These are phyloP conservation scores for Nomada goodeniana DNA, from an alignment of 2,888 invertebrate species.

Conservation along the genomic window DNA sequence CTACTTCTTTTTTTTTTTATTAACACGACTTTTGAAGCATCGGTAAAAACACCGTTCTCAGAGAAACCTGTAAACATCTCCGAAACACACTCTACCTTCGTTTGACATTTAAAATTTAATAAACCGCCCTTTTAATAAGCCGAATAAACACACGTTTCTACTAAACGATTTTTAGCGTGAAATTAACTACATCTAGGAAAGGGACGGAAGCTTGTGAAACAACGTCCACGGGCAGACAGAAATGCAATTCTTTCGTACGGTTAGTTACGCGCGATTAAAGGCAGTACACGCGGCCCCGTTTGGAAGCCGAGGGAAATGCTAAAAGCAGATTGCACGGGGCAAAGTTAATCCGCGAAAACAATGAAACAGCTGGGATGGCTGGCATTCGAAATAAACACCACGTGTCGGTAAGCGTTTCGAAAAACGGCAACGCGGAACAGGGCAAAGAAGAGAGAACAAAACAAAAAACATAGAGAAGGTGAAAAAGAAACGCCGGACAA, in stretches of 20 bases:
- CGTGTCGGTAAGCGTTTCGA: background rate
- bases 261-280: slow-evolving; percentile 4
- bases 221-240: no score
- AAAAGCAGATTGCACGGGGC: background rate
- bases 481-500: background rate
- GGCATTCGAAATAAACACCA: background rate
- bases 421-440: background rate
- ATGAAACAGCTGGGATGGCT: background rate
- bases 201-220: no score
- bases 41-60: no score
- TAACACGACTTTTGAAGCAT: no score
- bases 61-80: no score
- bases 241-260: no score
- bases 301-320: background rate
- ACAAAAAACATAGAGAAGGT: background rate
- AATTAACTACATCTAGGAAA: no score
- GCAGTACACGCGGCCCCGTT: background rate
- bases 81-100: no score
- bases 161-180: background rate
- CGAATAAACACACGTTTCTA: no score
- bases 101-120: no score
- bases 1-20: no score
- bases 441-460: background rate
- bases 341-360: slow-evolving; percentile 26
- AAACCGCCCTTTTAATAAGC: no score